Evolutionary conservation across 2,797 vertebrate species (phyloP), one percentile per base, ranked within the genome.

Genomic region (Periophthalmus magnuspinnatus): DNA sequence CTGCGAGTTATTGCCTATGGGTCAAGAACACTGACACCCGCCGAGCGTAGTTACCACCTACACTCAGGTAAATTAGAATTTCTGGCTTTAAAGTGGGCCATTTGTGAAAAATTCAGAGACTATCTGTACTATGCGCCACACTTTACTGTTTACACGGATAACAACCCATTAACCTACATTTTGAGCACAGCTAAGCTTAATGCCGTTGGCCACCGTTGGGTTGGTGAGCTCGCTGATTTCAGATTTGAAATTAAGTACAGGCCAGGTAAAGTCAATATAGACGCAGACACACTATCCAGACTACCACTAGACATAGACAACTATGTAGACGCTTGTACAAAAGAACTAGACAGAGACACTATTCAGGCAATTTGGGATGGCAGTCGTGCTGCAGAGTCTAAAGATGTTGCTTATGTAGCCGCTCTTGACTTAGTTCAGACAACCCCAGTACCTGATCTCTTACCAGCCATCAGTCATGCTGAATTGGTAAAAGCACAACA

Each of bases 291-390:
- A 5, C 41, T 69, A 0, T 69, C 67, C 16, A 33, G 67, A 33
- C 28, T 69, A 36, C 57, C 62, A 61, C 0, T 76, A 19, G 68
- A 78, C 47, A 71, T 68, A 11, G 24, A 70, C 17, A n/a, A n/a
- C 3, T 70, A 48, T 57, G 67, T 70, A 1, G 8, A 22, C 2
- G 36, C 45, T 1, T 77, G 61, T 10, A 71, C 68, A 22, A 47
- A 70, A 13, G 54, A 67, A 19, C 57, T 77, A 14, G 4, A 16
- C 0, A 55, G 63, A 32, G 71, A 78, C n/a, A 24, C 24, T 63
- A n/a, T 78, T 9, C 28, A 16, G 34, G 56, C 68, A 5, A 65
- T 28, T 52, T 75, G 70, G 74, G 67, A 64, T 19, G 78, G 73
- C 5, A 41, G 67, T 14, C 17, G 32, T 2, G 72, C 56, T 21